Evolutionary conservation across 2,797 vertebrate species (phyloP).

Genomic region (Mormyrops attenuatus): DNA sequence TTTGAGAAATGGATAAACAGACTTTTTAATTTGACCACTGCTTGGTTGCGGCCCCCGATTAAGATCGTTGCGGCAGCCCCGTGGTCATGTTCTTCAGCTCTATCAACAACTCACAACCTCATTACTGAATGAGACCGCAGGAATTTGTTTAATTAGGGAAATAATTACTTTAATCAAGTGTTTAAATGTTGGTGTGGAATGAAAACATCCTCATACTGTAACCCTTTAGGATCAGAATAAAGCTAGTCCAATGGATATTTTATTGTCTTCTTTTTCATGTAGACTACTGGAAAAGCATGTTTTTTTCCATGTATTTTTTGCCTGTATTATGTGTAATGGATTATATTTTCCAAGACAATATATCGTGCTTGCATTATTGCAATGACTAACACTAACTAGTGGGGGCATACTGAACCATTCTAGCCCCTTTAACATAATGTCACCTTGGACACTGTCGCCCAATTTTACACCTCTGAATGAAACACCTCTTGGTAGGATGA

Average conservation of each 20-base stretch:
- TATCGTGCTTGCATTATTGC: neutral
- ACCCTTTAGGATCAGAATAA: neutral
- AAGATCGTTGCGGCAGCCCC: neutral
- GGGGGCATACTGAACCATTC: neutral
- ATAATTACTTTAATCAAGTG: conserved; percentile 13
- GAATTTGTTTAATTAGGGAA: conserved; percentile 11
- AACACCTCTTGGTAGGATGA: neutral
- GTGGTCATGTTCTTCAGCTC: neutral
- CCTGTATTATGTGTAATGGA: neutral
- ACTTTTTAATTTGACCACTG: neutral
- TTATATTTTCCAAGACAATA: neutral
- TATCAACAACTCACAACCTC: neutral
- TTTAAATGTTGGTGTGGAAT: conserved; percentile 1
- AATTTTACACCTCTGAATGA: neutral
- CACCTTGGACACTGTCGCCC: neutral
- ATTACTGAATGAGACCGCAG: conserved; percentile 8
- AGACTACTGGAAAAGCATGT: neutral
- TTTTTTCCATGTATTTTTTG: neutral
- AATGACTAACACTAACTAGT: neutral
- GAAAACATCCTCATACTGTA: neutral
- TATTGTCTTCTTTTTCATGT: neutral
- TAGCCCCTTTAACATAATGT: neutral
- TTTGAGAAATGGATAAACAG: conserved; percentile 1
- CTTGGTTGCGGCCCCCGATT: neutral
- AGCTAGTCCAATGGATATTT: neutral